These are phyloP conservation scores for Maconellicoccus hirsutus DNA, from an alignment of 1,140 invertebrate genomes.

Conservation along the genomic window DNA sequence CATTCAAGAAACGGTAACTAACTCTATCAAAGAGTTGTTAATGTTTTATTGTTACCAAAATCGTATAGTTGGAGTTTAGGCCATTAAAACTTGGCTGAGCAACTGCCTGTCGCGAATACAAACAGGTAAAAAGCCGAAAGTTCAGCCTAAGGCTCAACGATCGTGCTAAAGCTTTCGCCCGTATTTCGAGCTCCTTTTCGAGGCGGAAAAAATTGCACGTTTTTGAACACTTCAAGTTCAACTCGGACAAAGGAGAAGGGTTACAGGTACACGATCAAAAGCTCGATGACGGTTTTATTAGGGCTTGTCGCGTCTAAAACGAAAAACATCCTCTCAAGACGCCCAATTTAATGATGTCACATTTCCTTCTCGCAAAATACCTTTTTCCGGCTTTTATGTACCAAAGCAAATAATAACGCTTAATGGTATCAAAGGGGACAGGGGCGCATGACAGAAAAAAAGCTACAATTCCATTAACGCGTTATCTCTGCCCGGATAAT, in stretches of 20 bases:
- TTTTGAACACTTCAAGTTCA: too few species aligned
- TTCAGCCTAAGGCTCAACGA: too few species aligned
- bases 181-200: too few species aligned
- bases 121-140: too few species aligned
- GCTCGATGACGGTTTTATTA: background rate
- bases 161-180: too few species aligned
- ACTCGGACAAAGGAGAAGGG: too few species aligned
- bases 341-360: conserved; percentile 7
- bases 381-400: background rate
- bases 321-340: background rate
- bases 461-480: conserved; percentile 7
- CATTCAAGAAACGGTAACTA: background rate
- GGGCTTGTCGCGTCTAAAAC: background rate
- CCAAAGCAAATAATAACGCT: conserved; percentile 2
- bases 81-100: background rate
- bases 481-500: conserved; percentile 2
- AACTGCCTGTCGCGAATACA: background rate
- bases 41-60: background rate
- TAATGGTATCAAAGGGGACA: background rate
- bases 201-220: too few species aligned
- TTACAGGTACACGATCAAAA: background rate
- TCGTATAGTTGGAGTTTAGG: background rate
- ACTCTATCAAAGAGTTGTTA: conserved; percentile 4
- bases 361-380: background rate
- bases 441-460: background rate